Evolutionary conservation across 2,797 vertebrate genomes (phyloP).

Genomic region (Rhynchotus rufescens): DNA sequence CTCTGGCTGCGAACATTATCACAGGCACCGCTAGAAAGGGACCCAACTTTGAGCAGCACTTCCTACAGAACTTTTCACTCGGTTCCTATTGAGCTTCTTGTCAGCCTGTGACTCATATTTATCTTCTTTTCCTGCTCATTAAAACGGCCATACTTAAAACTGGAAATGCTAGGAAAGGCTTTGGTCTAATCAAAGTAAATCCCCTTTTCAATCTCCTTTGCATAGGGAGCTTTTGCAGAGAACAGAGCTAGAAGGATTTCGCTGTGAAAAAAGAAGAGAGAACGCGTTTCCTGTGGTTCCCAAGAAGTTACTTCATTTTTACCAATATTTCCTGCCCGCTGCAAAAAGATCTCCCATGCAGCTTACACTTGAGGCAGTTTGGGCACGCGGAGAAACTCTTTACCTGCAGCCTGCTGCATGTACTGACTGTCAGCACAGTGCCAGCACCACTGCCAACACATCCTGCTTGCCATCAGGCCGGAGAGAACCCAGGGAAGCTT

Average conservation of each 20-base stretch:
- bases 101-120: not conserved
- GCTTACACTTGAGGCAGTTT: not conserved
- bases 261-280: not conserved
- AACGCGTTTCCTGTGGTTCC: not conserved
- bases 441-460: not conserved
- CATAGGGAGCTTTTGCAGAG: not conserved
- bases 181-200: constrained; percentile 51
- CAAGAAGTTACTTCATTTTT: not conserved
- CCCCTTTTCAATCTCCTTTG: constrained; percentile 30
- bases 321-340: not conserved
- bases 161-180: constrained; percentile 18
- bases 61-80: not conserved
- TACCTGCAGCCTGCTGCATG: not conserved
- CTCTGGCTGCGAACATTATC: not conserved
- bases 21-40: not conserved
- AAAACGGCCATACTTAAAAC: not conserved
- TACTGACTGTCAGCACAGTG: not conserved
- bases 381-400: too few species aligned
- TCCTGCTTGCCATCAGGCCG: not conserved
- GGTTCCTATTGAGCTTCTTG: constrained; percentile 7
- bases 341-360: not conserved
- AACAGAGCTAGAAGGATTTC: not conserved
- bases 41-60: not conserved
- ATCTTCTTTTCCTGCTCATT: constrained; percentile 47
- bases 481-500: not conserved